Percentiles rank a stretch among this genome's conserved stretches.
phyloP scores from a whole-genome alignment of 2,888 invertebrate species.

The Cataglyphis livida region DNA sequence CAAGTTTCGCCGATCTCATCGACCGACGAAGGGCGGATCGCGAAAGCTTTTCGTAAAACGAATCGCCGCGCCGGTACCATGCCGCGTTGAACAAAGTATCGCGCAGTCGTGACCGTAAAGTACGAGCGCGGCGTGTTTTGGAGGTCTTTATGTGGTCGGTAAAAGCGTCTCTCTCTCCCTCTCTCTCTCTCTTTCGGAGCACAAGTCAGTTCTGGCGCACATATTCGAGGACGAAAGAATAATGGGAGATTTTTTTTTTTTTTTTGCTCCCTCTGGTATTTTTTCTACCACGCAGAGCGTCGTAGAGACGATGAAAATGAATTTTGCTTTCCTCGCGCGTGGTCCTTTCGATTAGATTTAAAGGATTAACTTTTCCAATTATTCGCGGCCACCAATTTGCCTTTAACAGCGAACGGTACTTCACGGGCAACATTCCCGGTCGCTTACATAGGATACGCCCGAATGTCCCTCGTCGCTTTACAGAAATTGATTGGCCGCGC shows the following conservation, averaged over 20 bases:
- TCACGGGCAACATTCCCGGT: slow-evolving; percentile 13
- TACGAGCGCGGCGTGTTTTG: slow-evolving; percentile 55
- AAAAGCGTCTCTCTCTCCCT: slow-evolving; percentile 45
- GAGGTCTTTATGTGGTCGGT: slow-evolving; percentile 64
- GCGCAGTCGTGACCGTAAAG: slow-evolving; percentile 66
- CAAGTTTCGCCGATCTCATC: slow-evolving; percentile 51
- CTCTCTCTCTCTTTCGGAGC: background rate
- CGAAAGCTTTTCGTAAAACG: slow-evolving; percentile 56
- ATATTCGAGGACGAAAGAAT: slow-evolving; percentile 54
- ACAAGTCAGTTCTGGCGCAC: slow-evolving; percentile 43
- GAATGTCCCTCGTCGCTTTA: slow-evolving; percentile 39
- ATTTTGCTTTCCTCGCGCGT: slow-evolving; percentile 18
- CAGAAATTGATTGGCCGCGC: slow-evolving; percentile 53
- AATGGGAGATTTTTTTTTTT: slow-evolving; percentile 32
- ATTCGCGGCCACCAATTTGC: slow-evolving; percentile 47
- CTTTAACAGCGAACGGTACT: slow-evolving; percentile 39
- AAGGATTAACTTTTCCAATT: slow-evolving; percentile 52
- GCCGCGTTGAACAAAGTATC: slow-evolving; percentile 63
- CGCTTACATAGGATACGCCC: slow-evolving; percentile 26
- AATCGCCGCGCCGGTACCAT: slow-evolving; percentile 52
- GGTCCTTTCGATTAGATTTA: slow-evolving; percentile 37
- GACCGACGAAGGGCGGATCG: slow-evolving; percentile 23
- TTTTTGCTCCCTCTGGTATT: slow-evolving; percentile 54
- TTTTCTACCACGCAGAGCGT: slow-evolving; percentile 49
- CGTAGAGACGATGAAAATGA: slow-evolving; percentile 53